Evolutionary conservation across 2,888 invertebrate genomes (phyloP).

Genomic region (Hydrotaea diabolus): DNA sequence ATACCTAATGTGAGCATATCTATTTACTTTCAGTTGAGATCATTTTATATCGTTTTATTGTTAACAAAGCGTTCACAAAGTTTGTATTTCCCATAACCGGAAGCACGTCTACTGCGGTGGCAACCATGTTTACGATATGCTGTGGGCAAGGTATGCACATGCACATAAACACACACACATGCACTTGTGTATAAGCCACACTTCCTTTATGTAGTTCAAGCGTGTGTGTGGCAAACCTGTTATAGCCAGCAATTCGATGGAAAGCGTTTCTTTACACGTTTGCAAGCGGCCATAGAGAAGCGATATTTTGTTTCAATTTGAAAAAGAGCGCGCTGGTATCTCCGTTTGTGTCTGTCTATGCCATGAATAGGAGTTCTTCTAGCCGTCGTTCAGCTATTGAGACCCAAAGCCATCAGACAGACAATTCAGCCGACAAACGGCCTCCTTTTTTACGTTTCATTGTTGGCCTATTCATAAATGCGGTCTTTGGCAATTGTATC

Average conservation of each 20-base stretch:
- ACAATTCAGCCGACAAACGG: neutral
- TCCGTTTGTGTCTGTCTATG: conserved; percentile 7
- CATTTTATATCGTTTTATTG: neutral
- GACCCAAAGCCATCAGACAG: neutral
- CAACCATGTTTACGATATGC: conserved; percentile 1
- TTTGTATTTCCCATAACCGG: conserved; percentile 20
- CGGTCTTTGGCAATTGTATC: too few relatives aligned
- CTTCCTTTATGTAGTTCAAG: neutral
- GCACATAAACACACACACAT: neutral
- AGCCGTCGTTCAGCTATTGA: neutral
- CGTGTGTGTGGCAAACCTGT: neutral
- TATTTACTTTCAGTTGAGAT: conserved; percentile 14
- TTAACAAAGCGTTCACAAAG: conserved; percentile 15
- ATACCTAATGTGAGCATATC: conserved; percentile 30
- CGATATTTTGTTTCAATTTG: neutral
- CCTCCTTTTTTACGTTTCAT: neutral
- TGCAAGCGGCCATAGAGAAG: neutral
- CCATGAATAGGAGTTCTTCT: neutral
- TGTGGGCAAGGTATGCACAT: neutral
- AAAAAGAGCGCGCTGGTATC: neutral
- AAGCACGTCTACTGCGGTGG: conserved; percentile 13
- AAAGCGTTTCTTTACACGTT: neutral
- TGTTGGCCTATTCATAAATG: too few relatives aligned
- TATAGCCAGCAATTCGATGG: neutral
- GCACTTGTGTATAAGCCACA: neutral